Conservation (phyloP, 2,113 vertebrate species). For the Numida meleagris region DNA sequence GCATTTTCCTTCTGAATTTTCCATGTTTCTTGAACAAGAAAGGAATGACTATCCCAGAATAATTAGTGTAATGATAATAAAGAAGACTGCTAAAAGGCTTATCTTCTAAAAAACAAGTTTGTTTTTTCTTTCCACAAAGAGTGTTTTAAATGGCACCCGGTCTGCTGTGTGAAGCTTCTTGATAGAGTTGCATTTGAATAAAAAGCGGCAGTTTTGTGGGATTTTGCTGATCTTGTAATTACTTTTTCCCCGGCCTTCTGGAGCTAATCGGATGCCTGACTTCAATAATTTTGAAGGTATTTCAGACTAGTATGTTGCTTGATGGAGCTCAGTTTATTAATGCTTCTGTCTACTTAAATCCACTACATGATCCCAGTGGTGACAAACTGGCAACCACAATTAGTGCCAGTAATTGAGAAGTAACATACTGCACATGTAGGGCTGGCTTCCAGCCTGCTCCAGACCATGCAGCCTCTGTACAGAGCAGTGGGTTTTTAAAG, state of each 20-base stretch:
- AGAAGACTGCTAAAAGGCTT: neutral
- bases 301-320: neutral
- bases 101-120: neutral
- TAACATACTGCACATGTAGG: neutral
- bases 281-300: neutral
- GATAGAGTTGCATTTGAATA: neutral
- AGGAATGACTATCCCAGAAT: neutral
- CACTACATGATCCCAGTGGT: accelerated
- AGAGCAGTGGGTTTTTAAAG: neutral
- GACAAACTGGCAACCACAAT: neutral
- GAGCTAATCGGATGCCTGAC: neutral
- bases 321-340: neutral
- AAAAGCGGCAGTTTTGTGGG: neutral
- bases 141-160: neutral
- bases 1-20: neutral
- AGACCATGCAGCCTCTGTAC: neutral
- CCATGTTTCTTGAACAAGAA: neutral
- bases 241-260: neutral
- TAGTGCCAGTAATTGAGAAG: neutral
- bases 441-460: neutral
- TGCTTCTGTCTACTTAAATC: neutral
- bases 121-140: neutral
- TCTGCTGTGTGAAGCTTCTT: neutral
- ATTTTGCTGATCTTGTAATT: neutral
- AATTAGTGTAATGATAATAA: neutral